phyloP scores from a whole-genome alignment of 2,113 vertebrate genomes.

The Fregata magnificens region DNA sequence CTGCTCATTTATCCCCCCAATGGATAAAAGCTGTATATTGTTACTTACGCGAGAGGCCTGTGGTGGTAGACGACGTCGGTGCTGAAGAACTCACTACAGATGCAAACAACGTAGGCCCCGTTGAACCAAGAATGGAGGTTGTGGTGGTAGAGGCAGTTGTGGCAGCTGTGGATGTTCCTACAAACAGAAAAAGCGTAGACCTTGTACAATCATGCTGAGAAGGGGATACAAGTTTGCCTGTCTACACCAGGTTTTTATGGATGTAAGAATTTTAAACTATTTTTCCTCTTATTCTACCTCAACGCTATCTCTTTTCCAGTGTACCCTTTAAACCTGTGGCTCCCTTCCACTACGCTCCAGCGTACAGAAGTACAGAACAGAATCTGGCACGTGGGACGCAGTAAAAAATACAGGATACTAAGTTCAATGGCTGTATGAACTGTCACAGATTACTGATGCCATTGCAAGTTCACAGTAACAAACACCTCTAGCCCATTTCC shows the following conservation, averaged over 20 bases:
- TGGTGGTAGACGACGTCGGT: constrained; percentile 20
- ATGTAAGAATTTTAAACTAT: no score
- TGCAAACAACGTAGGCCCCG: constrained; percentile 59
- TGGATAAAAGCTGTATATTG: no score
- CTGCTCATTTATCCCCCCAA: neutral
- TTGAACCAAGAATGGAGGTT: constrained; percentile 32
- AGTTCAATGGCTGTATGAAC: neutral
- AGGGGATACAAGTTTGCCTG: neutral
- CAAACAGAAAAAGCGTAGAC: neutral
- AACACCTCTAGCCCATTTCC: no score
- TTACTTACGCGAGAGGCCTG: constrained; percentile 75
- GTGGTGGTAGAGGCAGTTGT: constrained; percentile 58
- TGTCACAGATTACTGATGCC: neutral
- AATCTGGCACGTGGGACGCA: accelerated
- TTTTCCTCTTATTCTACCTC: neutral
- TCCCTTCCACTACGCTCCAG: neutral
- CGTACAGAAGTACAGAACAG: neutral
- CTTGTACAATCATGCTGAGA: neutral
- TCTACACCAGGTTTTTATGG: accelerated
- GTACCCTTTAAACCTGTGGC: no score
- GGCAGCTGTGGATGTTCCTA: constrained; percentile 28
- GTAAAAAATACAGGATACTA: neutral
- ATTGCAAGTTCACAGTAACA: neutral
- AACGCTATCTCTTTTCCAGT: no score
- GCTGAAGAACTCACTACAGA: constrained; percentile 51